Base-by-base conservation (phyloP, 2,888 invertebrate genomes). In the Xiphydria camelus region DNA sequence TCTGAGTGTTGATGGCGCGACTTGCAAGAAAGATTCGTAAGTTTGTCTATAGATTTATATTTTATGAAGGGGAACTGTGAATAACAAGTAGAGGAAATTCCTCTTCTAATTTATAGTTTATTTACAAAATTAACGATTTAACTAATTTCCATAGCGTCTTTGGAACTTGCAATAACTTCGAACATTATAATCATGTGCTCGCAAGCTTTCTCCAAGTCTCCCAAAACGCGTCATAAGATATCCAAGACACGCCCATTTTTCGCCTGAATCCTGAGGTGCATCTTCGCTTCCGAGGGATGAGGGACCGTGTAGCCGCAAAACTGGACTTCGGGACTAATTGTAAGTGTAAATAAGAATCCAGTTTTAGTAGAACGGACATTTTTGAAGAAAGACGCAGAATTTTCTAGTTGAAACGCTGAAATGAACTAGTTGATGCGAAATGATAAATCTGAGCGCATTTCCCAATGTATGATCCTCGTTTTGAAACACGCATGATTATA, bases 261-360 rank as follows among this genome's bases (percentile, higher is more conserved):
- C 12, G 93, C 84, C 78, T 97, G 95, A 67, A 97, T 92, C 45
- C 95, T 82, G 53, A 97, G 87, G 64, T 94, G 89, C 80, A 97
- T 89, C 76, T 91, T 93, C 17, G 86, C 82, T 77, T 97, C 96
- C 1, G 94, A 88, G 7, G 97, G 96, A 79, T 97, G 96, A 2
- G 96, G 94, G 10, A 96, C 88, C 2, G 93, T 94, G 75, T 97
- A 97, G 3, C 94, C 95, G 76, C 95, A 95, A 75, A 95, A 94
- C 52, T 88, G 83, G 0, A 95, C 93, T 70, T 93, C 90, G 12
- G 89, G 86, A 75, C 91, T 91, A 76, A n/a, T n/a, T n/a, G n/a
- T n/a, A n/a, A n/a, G n/a, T n/a, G n/a, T n/a, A n/a, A n/a, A n/a
- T n/a, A n/a, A n/a, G n/a, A n/a, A n/a, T n/a, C n/a, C n/a, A n/a